Base-by-base conservation (phyloP, 2,797 vertebrate species). In the Lycodopsis pacificus region DNA sequence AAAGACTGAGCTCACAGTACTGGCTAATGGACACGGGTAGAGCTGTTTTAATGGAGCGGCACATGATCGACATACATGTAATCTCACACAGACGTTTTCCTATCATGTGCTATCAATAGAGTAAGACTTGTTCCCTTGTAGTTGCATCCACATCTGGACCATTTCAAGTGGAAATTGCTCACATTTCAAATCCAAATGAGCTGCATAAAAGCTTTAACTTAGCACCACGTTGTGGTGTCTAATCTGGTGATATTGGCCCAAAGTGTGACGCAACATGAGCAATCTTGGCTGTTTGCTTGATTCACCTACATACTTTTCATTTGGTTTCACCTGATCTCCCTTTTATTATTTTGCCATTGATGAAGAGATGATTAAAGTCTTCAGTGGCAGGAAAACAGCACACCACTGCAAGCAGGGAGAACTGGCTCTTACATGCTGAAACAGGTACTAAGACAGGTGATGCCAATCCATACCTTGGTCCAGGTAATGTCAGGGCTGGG, bases 401-500 rank as follows among this genome's bases (percentile, higher is more conserved):
- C 54, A 38, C 2, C 19, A 17, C 13, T n/a, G 30, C 7, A 22
- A 56, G 34, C 4, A 14, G 1, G 56, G 1, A 53, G 17, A 17
- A 19, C 5, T 19, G n/a, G 9, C 0, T 40, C 40, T 69, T 9
- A 13, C 4, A 38, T 2, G 46, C 59, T 53, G 0, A 15, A 2
- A 65, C 13, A 40, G 19, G 3, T 2, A 53, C 56, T 57, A 0
- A 19, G 4, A 65, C 12, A 38, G 15, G 1, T 38, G 59, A 56
- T 42, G 4, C 3, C 51, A 19, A 40, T 30, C 87, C 86, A 66
- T 42, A 99, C 98, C 97, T 98, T 99, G 48, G 96, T 94, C 98
- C 98, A 99, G 64, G 93, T 90, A 73, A 99, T 95, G 30, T 96
- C 91, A 0, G 98, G 98, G 69, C 94, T 92, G 38, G 98, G 98